Evolutionary conservation across 2,888 invertebrate species (phyloP).

Genomic region (Tetrapedia diversipes): DNA sequence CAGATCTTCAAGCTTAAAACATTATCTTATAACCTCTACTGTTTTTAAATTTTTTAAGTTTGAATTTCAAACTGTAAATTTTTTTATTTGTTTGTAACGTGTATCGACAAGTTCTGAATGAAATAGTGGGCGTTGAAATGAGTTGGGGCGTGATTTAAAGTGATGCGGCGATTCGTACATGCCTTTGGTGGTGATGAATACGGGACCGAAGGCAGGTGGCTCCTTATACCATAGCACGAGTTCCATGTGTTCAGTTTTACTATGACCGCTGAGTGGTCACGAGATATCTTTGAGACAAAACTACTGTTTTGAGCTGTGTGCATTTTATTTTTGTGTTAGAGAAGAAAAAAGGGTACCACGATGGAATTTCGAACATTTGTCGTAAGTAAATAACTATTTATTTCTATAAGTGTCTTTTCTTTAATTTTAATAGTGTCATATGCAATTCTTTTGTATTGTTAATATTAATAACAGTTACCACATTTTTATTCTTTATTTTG

Average conservation of each 20-base stretch:
- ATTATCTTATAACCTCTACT: too few relatives aligned
- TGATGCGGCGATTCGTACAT: conserved; percentile 24
- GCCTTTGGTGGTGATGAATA: conserved; percentile 47
- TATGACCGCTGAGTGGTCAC: conserved; percentile 77
- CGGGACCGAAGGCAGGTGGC: conserved; percentile 60
- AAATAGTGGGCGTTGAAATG: background rate
- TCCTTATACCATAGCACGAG: conserved; percentile 64
- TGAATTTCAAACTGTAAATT: background rate
- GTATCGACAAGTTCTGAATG: background rate
- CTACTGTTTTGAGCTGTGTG: conserved; percentile 27
- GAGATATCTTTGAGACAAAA: conserved; percentile 46
- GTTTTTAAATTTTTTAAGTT: background rate
- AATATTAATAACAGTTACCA: background rate
- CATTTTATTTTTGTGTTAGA: conserved; percentile 23
- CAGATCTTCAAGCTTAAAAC: background rate
- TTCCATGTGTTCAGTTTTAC: conserved; percentile 79
- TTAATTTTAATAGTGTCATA: background rate
- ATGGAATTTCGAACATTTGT: conserved; percentile 78
- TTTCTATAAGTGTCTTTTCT: background rate
- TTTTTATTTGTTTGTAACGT: too few relatives aligned
- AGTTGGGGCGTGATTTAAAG: conserved; percentile 11
- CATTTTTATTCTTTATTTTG: background rate
- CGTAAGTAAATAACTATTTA: conserved; percentile 68
- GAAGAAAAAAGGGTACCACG: conserved; percentile 19
- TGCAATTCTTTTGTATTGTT: background rate